Percentiles rank a stretch among this genome's conserved stretches.
Evolutionary conservation across 1,140 invertebrate species (phyloP).

Genomic region (Choristoneura fumiferana): DNA sequence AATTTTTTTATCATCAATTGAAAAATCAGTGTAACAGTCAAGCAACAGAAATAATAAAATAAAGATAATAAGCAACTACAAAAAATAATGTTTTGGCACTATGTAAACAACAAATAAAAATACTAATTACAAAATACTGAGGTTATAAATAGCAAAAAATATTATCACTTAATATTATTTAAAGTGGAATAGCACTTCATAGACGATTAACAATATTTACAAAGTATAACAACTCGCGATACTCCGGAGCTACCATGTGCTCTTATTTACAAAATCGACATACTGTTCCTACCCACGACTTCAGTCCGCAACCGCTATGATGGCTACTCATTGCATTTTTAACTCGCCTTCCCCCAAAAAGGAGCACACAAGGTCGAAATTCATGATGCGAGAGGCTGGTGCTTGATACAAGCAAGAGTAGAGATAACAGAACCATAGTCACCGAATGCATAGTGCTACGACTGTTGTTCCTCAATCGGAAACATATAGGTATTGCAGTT

Average conservation of each 20-base stretch:
- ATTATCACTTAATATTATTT: conserved; percentile 39
- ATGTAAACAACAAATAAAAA: conserved; percentile 48
- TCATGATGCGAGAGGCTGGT: neutral
- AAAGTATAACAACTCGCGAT: conserved; percentile 60
- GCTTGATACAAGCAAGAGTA: conserved; percentile 26
- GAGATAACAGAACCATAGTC: conserved; percentile 24
- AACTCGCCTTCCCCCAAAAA: no score
- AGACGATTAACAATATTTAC: conserved; percentile 70
- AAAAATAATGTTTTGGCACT: conserved; percentile 66
- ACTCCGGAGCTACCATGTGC: conserved; percentile 28
- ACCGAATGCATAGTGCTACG: conserved; percentile 24
- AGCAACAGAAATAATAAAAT: conserved; percentile 22
- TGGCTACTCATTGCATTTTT: neutral
- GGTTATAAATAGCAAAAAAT: conserved; percentile 51
- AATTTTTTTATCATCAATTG: neutral
- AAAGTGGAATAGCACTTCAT: conserved; percentile 56
- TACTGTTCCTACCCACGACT: neutral
- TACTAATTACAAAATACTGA: conserved; percentile 47
- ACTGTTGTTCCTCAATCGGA: conserved; percentile 20
- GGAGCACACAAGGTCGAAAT: neutral
- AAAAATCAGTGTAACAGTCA: neutral
- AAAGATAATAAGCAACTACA: conserved; percentile 38
- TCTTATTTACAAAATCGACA: neutral
- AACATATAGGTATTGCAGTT: conserved; percentile 2
- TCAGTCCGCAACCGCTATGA: no score